Percentiles rank a stretch among this genome's conserved stretches.
These are phyloP conservation scores for Tanypteryx hageni DNA, from an alignment of 2,888 invertebrate genomes.

Conservation along the genomic window DNA sequence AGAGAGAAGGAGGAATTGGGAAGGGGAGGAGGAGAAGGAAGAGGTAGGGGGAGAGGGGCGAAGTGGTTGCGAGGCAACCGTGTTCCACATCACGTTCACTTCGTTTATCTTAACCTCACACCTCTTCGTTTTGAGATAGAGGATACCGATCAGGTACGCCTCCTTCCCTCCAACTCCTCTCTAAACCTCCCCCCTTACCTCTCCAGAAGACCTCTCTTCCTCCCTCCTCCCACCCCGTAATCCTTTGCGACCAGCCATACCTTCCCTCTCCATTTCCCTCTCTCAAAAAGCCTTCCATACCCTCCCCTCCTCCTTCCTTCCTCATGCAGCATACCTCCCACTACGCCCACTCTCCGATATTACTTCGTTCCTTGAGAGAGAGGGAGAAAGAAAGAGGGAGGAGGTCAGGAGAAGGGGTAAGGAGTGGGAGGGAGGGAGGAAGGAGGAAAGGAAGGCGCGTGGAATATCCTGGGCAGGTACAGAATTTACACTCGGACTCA, in stretches of 20 bases:
- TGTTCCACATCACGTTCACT: conserved; percentile 46
- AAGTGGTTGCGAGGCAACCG: conserved; percentile 53
- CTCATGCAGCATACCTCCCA: neutral
- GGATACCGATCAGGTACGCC: conserved; percentile 44
- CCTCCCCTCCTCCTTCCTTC: neutral
- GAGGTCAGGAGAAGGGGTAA: neutral
- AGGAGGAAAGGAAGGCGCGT: conserved; percentile 10
- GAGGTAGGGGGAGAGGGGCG: neutral
- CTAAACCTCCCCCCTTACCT: neutral
- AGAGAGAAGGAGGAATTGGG: neutral
- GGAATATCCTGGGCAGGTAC: conserved; percentile 53
- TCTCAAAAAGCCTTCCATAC: neutral
- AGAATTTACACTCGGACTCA: conserved; percentile 64
- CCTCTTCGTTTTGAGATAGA: neutral
- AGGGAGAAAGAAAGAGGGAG: neutral
- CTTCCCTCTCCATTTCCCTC: neutral
- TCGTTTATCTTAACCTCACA: conserved; percentile 21
- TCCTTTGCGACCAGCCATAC: neutral
- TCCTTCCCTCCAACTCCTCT: neutral
- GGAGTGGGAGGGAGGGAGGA: neutral
- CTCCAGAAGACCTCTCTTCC: neutral
- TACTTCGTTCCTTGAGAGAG: conserved; percentile 1
- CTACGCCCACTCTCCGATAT: neutral
- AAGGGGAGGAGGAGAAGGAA: neutral
- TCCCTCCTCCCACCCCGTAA: neutral